Percentiles rank a stretch among this genome's conserved stretches.
Evolutionary conservation across 2,113 vertebrate species (phyloP).

Genomic region (Oreamnos americanus): DNA sequence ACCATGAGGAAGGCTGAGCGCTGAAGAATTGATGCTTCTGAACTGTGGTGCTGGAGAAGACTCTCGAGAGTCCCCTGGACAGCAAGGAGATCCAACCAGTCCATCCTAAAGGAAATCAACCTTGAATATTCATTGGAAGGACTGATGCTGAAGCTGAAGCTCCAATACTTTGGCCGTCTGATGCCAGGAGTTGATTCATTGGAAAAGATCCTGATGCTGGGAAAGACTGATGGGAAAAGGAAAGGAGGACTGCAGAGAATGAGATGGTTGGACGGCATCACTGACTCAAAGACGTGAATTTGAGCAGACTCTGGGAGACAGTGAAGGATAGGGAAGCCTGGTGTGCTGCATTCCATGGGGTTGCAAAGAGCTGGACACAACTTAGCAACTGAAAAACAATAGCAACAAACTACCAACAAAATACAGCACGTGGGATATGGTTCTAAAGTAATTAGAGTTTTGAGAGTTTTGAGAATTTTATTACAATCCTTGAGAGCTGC

Average conservation of each 20-base stretch:
- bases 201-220: background rate
- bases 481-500: background rate
- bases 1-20: background rate
- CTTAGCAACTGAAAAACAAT: background rate
- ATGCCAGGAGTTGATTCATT: background rate
- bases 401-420: background rate
- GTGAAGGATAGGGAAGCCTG: background rate
- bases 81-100: background rate
- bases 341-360: background rate
- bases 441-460: background rate
- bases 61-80: background rate
- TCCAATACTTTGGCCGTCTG: background rate
- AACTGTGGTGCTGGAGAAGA: background rate
- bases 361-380: background rate
- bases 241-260: background rate
- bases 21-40: background rate
- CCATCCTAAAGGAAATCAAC: background rate
- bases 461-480: slow-evolving; percentile 10
- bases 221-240: background rate
- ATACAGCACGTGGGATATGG: background rate
- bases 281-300: background rate
- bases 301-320: background rate
- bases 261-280: background rate
- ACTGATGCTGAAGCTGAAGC: background rate
- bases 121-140: background rate